A percentile compares a stretch with the other conserved stretches of the same genome.
phyloP scores from a whole-genome alignment of 2,888 invertebrate species.

The Caenorhabditis sp. region DNA sequence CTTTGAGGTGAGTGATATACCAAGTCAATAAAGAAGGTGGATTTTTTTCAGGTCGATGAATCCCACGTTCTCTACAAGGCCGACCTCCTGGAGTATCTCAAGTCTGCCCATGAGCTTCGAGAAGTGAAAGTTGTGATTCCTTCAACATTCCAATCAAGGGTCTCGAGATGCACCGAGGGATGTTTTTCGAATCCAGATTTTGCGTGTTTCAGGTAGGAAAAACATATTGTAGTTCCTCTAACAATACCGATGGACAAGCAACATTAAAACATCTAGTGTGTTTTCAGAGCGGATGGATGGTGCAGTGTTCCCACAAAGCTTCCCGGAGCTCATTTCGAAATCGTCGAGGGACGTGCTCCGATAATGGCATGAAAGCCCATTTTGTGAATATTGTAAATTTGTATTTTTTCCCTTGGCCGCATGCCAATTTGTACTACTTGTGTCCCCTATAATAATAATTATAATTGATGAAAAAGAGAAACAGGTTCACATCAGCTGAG shows the following conservation, averaged over 20 bases:
- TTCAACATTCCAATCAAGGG: constrained; percentile 60
- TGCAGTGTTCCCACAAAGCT: constrained; percentile 50
- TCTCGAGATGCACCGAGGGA: constrained; percentile 65
- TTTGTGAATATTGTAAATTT: background rate
- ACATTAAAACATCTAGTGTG: no score
- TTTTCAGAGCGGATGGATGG: constrained; percentile 69
- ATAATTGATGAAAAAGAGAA: constrained; percentile 7
- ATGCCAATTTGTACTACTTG: background rate
- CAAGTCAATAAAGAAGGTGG: background rate
- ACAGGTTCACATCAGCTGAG: constrained; percentile 25
- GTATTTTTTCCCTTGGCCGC: background rate
- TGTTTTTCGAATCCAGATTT: constrained; percentile 70
- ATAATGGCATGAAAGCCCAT: constrained; percentile 16
- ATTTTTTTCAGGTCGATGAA: constrained; percentile 65
- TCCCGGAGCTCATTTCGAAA: constrained; percentile 60
- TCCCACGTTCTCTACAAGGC: constrained; percentile 72
- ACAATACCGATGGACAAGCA: no score
- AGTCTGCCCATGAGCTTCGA: constrained; percentile 63
- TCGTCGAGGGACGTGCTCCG: constrained; percentile 19
- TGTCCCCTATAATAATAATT: background rate
- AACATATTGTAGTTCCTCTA: no score
- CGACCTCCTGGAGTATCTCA: constrained; percentile 67
- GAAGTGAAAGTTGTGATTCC: constrained; percentile 67
- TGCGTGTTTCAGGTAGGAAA: constrained; percentile 68
- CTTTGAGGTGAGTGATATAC: constrained; percentile 63